These are phyloP conservation scores for Pogonocichla stellata DNA, from an alignment of 2,113 vertebrate genomes.

Conservation along the genomic window DNA sequence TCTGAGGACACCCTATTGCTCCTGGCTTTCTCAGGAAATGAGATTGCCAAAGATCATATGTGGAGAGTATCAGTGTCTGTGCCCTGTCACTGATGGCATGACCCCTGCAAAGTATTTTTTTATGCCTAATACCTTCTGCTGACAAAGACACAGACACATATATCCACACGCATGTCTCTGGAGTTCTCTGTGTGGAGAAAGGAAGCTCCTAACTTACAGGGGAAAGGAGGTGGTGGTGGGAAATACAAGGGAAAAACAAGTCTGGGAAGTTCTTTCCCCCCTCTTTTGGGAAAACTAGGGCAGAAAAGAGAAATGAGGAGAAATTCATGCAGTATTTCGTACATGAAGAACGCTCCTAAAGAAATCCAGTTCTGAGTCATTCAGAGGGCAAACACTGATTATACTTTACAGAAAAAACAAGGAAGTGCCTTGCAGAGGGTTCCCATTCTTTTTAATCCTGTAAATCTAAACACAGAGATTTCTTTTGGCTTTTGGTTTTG, in stretches of 20 bases:
- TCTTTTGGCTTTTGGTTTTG: not conserved
- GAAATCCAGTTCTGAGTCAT: not conserved
- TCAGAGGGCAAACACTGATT: not conserved
- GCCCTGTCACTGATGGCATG: not conserved
- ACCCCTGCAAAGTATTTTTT: not conserved
- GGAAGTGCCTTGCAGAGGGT: not conserved
- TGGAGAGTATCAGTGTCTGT: not conserved
- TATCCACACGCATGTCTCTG: not conserved
- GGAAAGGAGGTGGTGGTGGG: fast-evolving
- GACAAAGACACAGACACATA: not conserved
- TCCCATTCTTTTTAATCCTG: not conserved
- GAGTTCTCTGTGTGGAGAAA: not conserved
- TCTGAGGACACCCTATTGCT: not conserved
- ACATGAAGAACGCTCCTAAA: not conserved
- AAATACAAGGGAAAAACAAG: not conserved
- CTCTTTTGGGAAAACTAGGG: not conserved
- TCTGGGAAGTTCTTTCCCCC: not conserved
- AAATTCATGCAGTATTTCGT: not conserved
- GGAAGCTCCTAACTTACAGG: not conserved
- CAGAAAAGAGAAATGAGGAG: not conserved
- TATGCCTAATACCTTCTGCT: not conserved
- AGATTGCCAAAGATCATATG: not conserved
- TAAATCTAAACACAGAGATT: not conserved
- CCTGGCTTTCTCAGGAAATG: not conserved
- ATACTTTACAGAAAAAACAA: not conserved